Evolutionary conservation across 2,113 vertebrate genomes (phyloP), one percentile per base, ranked within the genome.

Genomic region (Podarcis muralis): DNA sequence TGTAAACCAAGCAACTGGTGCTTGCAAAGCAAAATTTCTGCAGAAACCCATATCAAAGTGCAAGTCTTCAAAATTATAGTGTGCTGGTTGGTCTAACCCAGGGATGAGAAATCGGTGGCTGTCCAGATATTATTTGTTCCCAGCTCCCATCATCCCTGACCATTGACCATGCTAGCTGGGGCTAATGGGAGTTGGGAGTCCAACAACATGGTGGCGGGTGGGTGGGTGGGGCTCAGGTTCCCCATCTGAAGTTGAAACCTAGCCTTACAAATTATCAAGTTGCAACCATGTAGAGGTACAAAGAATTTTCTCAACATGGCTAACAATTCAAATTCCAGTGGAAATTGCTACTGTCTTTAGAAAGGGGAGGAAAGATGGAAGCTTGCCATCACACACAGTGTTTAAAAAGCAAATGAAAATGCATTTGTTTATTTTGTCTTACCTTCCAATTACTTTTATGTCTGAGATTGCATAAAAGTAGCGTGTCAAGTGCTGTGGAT

Each of bases 401-500:
- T 48, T 32, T 62, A 23, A 65, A 35, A 3, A 57, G 30, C 30
- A 87, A 35, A 69, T 4, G n/a, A 30, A 81, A 30, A 72, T 32
- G 11, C 5, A 74, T 11, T 69, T 80, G 27, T n/a, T 83, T 57
- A 69, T 20, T 82, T 92, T 93, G 27, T 94, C 98, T 98, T 98
- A 99, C 99, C 99, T 99, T 96, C 99, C 99, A 12, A 98, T 98
- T 84, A 99, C 98, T 93, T 98, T 99, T 97, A 99, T 99, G 96
- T 99, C 98, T 86, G 99, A 99, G 95, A 99, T 99, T 74, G 99
- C 99, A 48, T 99, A 99, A 97, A 99, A 99, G 97, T 99, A 99
- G 97, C 98, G 98, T 87, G 98, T 98, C 93, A 99, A 94, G 94
- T 98, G 99, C 87, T 97, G 97, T 88, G 99, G 98, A 66, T 99